Conservation (phyloP, 2,797 vertebrate genomes). For the Melanotaenia maccullochi region DNA sequence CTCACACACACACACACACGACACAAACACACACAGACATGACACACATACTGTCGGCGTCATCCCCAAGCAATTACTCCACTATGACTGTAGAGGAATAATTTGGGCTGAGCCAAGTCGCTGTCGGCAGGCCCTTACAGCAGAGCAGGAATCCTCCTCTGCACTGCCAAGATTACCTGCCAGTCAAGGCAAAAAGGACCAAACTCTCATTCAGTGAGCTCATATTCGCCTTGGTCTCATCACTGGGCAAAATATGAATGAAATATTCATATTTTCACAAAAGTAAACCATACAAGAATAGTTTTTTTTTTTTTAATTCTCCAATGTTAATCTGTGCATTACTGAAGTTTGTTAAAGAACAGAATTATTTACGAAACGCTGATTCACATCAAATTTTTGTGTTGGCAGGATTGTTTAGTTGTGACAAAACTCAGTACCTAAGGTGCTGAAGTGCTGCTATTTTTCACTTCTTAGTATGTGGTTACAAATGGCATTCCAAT, state of each 20-base stretch:
- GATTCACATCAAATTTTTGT: too few species aligned
- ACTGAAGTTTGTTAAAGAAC: not conserved
- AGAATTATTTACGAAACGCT: too few species aligned
- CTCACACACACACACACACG: conserved; percentile 17
- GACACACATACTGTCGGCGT: conserved; percentile 63
- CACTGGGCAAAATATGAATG: conserved; percentile 72
- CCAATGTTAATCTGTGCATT: not conserved
- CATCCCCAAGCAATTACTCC: conserved; percentile 42
- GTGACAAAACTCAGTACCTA: too few species aligned
- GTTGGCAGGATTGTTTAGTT: too few species aligned
- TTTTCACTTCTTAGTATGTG: not conserved
- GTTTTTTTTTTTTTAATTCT: not conserved
- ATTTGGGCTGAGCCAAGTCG: conserved; percentile 58
- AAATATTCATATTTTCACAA: not conserved
- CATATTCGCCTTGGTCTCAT: conserved; percentile 96
- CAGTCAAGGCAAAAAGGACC: conserved; percentile 75
- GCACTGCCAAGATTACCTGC: conserved; percentile 96
- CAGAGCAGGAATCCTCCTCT: conserved; percentile 82
- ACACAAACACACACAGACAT: conserved; percentile 16
- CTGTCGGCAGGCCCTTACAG: conserved; percentile 98
- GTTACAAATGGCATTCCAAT: not conserved
- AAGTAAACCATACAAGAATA: not conserved
- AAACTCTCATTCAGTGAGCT: conserved; percentile 81
- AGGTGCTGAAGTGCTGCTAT: not conserved
- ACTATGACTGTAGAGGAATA: conserved; percentile 57